Percentiles rank a stretch among this genome's conserved stretches.
These are phyloP conservation scores for Dioctria linearis DNA, from an alignment of 2,888 invertebrate genomes.

Conservation along the genomic window DNA sequence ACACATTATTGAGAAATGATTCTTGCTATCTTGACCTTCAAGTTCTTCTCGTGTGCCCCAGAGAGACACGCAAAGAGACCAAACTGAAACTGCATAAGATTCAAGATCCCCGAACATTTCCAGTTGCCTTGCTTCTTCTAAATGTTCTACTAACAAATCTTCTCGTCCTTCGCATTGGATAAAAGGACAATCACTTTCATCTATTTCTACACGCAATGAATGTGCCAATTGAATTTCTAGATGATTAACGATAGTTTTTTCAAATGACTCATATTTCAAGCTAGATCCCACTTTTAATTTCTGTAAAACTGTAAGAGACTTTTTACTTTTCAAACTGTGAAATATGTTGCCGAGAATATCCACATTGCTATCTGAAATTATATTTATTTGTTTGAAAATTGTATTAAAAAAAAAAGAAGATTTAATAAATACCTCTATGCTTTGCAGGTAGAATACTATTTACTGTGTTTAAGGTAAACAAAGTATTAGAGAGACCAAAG, in stretches of 20 bases:
- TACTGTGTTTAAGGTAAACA: slow-evolving; percentile 73
- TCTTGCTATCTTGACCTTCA: slow-evolving; percentile 69
- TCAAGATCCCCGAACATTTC: slow-evolving; percentile 63
- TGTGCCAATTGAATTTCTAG: slow-evolving; percentile 78
- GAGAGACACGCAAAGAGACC: slow-evolving; percentile 84
- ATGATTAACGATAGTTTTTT: slow-evolving; percentile 77
- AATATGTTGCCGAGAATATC: slow-evolving; percentile 5
- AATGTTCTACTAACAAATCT: slow-evolving; percentile 74
- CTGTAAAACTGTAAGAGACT: slow-evolving; percentile 11
- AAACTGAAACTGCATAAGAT: slow-evolving; percentile 74
- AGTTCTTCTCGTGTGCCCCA: slow-evolving; percentile 85
- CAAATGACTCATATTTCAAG: slow-evolving; percentile 60
- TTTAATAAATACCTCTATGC: slow-evolving; percentile 59
- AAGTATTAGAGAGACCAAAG: slow-evolving; percentile 79
- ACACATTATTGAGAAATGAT: slow-evolving; percentile 73
- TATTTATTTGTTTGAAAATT: neutral
- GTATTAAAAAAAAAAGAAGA: neutral
- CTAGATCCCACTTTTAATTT: slow-evolving; percentile 14
- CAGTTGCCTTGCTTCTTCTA: slow-evolving; percentile 71
- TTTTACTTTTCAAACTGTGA: neutral
- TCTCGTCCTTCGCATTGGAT: slow-evolving; percentile 65
- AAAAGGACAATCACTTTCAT: slow-evolving; percentile 71
- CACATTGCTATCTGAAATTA: neutral
- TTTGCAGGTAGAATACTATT: slow-evolving; percentile 59
- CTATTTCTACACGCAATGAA: slow-evolving; percentile 72